Evolutionary conservation across 2,888 invertebrate genomes (phyloP).

Genomic region (Trissolcus japonicus): DNA sequence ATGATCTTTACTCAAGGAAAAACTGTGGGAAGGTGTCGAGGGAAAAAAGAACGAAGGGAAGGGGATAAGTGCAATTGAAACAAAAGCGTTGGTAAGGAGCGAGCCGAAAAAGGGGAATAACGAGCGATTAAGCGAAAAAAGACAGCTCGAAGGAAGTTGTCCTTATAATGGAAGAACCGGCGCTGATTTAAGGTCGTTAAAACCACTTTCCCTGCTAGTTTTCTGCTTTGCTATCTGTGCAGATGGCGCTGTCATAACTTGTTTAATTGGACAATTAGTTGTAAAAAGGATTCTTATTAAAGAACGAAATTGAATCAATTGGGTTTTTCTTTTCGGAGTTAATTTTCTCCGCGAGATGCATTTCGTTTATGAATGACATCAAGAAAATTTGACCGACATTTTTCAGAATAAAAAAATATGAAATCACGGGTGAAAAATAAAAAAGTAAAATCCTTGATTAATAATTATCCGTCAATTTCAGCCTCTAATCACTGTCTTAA

Average conservation of each 20-base stretch:
- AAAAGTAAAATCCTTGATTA: no score
- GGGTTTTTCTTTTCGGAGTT: no score
- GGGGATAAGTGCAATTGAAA: slow-evolving; percentile 10
- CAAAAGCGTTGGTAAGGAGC: slow-evolving; percentile 1
- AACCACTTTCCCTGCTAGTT: slow-evolving; percentile 48
- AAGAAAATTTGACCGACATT: no score
- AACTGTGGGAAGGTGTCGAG: not conserved
- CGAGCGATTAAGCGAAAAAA: slow-evolving; percentile 15
- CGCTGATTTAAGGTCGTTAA: slow-evolving; percentile 42
- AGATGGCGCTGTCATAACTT: slow-evolving; percentile 4
- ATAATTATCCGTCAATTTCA: no score
- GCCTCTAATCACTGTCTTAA: no score
- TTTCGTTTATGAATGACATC: no score
- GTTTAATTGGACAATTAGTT: no score
- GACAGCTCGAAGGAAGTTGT: slow-evolving; percentile 21
- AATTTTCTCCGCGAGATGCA: no score
- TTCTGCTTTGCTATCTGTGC: slow-evolving; percentile 12
- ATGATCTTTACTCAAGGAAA: slow-evolving; percentile 28
- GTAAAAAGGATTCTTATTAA: no score
- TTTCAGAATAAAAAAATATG: no score
- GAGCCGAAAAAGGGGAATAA: slow-evolving; percentile 12
- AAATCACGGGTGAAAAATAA: no score
- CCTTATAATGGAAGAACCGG: slow-evolving; percentile 26
- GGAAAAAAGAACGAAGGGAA: not conserved
- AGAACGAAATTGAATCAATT: not conserved